Evolutionary conservation across 2,113 vertebrate genomes (phyloP).

Genomic region (Clarias batrachus): DNA sequence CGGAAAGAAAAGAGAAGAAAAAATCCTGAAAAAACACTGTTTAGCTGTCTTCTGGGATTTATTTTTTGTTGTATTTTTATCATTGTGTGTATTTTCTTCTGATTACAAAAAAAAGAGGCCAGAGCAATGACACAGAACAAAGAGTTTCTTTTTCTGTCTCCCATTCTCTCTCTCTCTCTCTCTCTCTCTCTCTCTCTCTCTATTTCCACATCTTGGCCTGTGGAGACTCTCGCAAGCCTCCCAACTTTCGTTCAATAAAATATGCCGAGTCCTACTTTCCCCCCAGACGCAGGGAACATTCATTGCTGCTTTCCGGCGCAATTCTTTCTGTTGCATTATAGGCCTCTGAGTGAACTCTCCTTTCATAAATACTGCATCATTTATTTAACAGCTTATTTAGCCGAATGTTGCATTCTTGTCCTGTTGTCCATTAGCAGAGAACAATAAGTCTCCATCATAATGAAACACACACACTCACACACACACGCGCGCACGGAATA

Average conservation of each 20-base stretch:
- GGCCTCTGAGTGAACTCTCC: constrained; percentile 67
- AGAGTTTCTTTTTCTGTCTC: constrained; percentile 22
- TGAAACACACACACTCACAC: constrained; percentile 12
- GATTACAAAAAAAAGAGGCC: constrained; percentile 14
- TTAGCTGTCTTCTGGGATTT: background rate
- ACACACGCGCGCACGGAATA: background rate
- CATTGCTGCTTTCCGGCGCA: constrained; percentile 21
- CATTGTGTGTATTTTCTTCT: background rate
- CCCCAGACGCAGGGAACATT: constrained; percentile 39
- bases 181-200: constrained; percentile 66
- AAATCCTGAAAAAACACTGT: background rate
- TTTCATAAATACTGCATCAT: constrained; percentile 53
- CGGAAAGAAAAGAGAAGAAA: background rate
- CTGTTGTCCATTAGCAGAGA: constrained; percentile 46
- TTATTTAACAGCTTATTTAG: constrained; percentile 46
- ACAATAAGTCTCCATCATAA: constrained; percentile 33
- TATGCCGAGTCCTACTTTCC: constrained; percentile 48
- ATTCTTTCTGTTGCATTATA: constrained; percentile 59
- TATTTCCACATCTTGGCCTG: constrained; percentile 70
- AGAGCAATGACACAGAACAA: constrained; percentile 17
- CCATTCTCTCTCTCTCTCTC: constrained; percentile 55
- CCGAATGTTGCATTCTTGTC: constrained; percentile 29
- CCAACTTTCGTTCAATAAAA: constrained; percentile 46
- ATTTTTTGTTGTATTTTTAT: background rate
- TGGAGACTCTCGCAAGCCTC: constrained; percentile 35